Conservation (phyloP, 2,113 vertebrate species). For the Cranoglanis bouderius region DNA sequence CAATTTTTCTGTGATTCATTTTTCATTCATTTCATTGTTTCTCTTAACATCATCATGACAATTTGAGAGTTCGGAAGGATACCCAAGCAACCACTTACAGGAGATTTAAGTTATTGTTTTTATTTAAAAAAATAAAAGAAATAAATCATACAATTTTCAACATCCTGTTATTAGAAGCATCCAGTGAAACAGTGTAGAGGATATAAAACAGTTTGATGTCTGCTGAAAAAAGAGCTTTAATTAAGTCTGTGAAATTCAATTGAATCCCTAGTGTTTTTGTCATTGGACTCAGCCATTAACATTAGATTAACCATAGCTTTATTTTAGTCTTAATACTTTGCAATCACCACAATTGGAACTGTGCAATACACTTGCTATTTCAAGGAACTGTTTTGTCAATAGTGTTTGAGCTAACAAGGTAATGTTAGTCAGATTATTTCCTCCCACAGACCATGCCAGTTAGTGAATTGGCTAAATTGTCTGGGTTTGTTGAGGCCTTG, state of each 20-base stretch:
- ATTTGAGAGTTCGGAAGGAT: background rate
- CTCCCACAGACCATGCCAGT: too few species aligned
- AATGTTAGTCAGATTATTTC: background rate
- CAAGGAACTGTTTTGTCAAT: background rate
- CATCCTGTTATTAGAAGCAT: background rate
- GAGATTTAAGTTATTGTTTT: background rate
- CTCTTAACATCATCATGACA: background rate
- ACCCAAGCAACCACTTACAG: background rate
- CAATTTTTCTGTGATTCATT: background rate
- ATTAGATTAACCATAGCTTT: constrained; percentile 9
- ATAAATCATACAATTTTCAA: background rate
- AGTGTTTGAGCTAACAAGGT: background rate
- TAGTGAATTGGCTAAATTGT: background rate
- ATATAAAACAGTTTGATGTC: background rate
- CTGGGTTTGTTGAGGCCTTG: background rate
- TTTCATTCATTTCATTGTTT: background rate
- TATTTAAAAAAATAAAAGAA: background rate
- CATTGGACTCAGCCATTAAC: constrained; percentile 10
- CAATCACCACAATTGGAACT: background rate
- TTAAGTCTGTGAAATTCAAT: background rate
- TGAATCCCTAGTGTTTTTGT: background rate
- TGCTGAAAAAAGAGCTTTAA: background rate
- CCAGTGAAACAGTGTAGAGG: background rate
- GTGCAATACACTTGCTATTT: background rate
- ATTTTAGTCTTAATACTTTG: background rate